Evolutionary conservation across 2,888 invertebrate genomes (phyloP), one percentile per base, ranked within the genome.

Genomic region (Trichogramma evanescens): DNA sequence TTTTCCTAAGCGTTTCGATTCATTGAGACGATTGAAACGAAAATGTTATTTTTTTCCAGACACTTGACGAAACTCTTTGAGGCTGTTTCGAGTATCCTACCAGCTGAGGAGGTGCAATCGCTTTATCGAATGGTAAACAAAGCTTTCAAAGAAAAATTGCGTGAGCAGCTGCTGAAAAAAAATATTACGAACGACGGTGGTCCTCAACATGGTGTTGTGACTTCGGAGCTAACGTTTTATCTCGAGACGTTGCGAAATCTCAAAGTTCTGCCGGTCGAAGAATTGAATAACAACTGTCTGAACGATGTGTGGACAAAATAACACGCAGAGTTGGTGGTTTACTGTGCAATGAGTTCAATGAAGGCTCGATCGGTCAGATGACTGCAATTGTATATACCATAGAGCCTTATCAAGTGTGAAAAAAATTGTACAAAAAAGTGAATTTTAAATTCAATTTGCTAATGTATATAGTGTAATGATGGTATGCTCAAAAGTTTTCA

Each of bases 111-210:
- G 81, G 89, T 94, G 69, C 84, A 88, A 72, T 80, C 81, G 52
- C 84, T 93, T 67, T 91, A 92, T 70, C 83, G 87, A 69, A 85
- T 86, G 71, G 88, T 93, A 56, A 91, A 94, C 79, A 85, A 85
- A 74, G 88, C 89, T 70, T 95, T 97, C 74, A 93, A 94, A 80
- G 88, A 88, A 67, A 88, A 91, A 74, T 80, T 96, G 68, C 83
- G 91, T 78, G 89, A 92, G 71, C 91, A 93, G 74, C 81, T 97
- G 67, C 75, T 85, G 4, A 89, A 88, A 77, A 87, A 95, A 83
- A 93, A 93, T 74, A 92, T 97, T 68, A 86, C 88, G 59, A 95
- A 94, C 69, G 93, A 96, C 80, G 95, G 95, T n/a, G 95, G 95
- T 53, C 96, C 96, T 2, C 93, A 95, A 74, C 95, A 96, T 76